These are phyloP conservation scores for Scolopax mira DNA, from an alignment of 2,113 vertebrate genomes.

Conservation along the genomic window DNA sequence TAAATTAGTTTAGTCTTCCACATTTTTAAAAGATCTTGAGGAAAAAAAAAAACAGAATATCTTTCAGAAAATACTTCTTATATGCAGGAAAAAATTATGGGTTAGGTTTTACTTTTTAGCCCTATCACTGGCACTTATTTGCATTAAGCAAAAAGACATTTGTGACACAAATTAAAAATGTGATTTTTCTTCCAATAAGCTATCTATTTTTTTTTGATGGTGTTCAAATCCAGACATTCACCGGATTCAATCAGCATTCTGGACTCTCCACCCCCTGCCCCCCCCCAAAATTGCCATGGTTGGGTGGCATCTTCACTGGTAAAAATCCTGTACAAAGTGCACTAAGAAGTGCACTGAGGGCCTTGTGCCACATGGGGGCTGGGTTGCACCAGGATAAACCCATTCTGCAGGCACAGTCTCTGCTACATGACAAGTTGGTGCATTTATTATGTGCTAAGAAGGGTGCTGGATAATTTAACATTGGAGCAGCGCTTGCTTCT, in stretches of 20 bases:
- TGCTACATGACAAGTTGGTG: neutral
- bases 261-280: no score
- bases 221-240: neutral
- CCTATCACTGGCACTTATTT: neutral
- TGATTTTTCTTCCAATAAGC: neutral
- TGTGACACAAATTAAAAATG: neutral
- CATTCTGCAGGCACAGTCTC: neutral
- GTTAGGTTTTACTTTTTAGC: neutral
- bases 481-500: neutral
- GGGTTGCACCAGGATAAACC: neutral
- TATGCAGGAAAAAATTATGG: neutral
- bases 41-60: neutral
- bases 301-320: neutral
- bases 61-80: neutral
- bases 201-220: neutral
- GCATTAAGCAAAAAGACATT: neutral
- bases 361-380: neutral
- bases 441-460: neutral
- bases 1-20: neutral
- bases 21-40: neutral
- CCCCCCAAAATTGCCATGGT: neutral
- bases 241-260: accelerated
- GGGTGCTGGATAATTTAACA: neutral
- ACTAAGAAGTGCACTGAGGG: neutral
- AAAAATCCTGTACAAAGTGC: accelerated